Evolutionary conservation across 2,888 invertebrate genomes (phyloP), one percentile per base, ranked within the genome.

Genomic region (Thymelicus lineola): DNA sequence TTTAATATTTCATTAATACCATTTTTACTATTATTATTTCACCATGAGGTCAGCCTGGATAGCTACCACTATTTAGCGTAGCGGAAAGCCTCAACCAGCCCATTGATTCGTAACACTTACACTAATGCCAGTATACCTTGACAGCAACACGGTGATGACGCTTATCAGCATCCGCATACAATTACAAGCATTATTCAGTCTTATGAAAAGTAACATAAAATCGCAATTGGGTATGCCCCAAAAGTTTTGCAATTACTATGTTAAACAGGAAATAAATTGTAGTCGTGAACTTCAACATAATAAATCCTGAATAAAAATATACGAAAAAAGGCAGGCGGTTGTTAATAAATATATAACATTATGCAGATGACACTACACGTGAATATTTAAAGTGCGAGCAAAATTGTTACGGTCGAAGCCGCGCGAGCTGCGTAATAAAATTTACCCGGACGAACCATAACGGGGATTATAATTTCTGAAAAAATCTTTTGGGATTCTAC

Each of bases 381-480:
- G 42, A 66, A 67, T 67, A 55, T 67, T 67, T 55, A 61, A 64
- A 67, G 61, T 38, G 50, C 60, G 61, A 68, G 46, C 62, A 55
- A 68, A 68, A 57, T 57, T 35, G 62, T 62, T 46, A 57, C 36
- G 59, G 66, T 62, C 62, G 57, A 62, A 55, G 68, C 60, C 61
- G 67, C 62, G 62, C 62, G 46, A 46, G 45, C 61, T 36, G 36
- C 35, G 42, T 35, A 62, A 62, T 68, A 68, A 68, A 68, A 68
- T 68, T 62, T 46, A 61, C 55, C 62, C 62, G 38, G 35, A 20
- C 68, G 36, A 62, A 62, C 62, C 61, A 57, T 68, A 68, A 68
- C 68, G 67, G 61, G 67, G 61, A 62, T 68, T 45, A 68, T 68
- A 68, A 61, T 68, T 68, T 68, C 38, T 61, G 67, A 60, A 68